phyloP scores from a whole-genome alignment of 2,797 vertebrate genomes.

The Percopsis omiscomaycus region DNA sequence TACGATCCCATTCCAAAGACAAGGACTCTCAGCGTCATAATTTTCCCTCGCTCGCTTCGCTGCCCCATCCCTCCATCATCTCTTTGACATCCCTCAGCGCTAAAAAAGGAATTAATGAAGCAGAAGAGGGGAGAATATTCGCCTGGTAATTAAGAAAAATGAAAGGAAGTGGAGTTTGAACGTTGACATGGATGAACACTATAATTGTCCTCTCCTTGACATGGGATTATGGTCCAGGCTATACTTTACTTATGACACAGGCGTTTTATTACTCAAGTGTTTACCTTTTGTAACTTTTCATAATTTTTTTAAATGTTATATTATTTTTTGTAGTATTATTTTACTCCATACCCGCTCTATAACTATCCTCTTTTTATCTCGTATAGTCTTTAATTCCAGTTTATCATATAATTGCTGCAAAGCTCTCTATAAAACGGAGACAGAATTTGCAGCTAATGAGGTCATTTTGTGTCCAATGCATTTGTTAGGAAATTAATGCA shows the following conservation, averaged over 20 bases:
- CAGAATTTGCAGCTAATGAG: background rate
- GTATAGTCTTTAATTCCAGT: background rate
- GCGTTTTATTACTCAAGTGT: slow-evolving; percentile 36
- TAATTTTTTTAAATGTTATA: background rate
- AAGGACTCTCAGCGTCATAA: slow-evolving; percentile 57
- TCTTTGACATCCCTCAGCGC: slow-evolving; percentile 75
- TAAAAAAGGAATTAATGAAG: slow-evolving; percentile 81
- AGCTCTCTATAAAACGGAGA: background rate
- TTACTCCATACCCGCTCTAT: slow-evolving; percentile 28
- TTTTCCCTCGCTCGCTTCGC: slow-evolving; percentile 51
- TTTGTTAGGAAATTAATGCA: background rate
- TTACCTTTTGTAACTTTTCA: background rate
- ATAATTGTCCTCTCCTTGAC: slow-evolving; percentile 74
- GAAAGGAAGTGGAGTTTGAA: slow-evolving; percentile 72
- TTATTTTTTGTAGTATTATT: too few species aligned
- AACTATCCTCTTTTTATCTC: slow-evolving; percentile 20
- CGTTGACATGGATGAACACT: slow-evolving; percentile 66
- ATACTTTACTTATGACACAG: slow-evolving; percentile 44
- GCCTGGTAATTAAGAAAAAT: slow-evolving; percentile 81
- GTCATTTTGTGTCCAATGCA: background rate
- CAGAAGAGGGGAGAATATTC: slow-evolving; percentile 73
- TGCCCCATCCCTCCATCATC: slow-evolving; percentile 75
- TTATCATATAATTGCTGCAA: too few species aligned
- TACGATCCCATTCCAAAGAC: slow-evolving; percentile 53
- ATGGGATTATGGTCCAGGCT: slow-evolving; percentile 38